Evolutionary conservation across 2,113 vertebrate genomes (phyloP).

Genomic region (Anoplopoma fimbria): DNA sequence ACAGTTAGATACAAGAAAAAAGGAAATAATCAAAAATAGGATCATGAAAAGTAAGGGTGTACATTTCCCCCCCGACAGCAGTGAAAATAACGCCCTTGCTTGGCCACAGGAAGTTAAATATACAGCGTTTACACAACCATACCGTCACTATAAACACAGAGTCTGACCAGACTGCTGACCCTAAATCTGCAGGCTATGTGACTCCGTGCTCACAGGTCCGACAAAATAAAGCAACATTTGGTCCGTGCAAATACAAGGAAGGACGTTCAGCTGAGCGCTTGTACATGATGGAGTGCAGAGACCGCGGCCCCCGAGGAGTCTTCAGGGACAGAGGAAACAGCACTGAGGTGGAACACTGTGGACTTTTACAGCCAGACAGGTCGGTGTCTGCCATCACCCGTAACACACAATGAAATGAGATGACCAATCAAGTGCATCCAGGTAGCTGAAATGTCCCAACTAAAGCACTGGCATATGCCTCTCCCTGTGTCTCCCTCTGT

Average conservation of each 20-base stretch:
- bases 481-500: neutral
- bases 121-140: neutral
- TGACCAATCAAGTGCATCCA: conserved; percentile 48
- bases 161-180: conserved; percentile 18
- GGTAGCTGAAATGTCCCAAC: conserved; percentile 37
- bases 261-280: neutral
- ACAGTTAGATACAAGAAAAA: too few species aligned
- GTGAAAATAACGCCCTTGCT: neutral
- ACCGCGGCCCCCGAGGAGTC: conserved; percentile 7
- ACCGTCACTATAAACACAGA: neutral
- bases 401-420: conserved; percentile 49
- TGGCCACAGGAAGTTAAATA: neutral
- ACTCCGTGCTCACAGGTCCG: neutral
- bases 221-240: conserved; percentile 15
- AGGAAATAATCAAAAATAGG: neutral
- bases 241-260: neutral
- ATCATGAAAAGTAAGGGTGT: too few species aligned
- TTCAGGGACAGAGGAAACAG: conserved; percentile 22
- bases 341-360: conserved; percentile 56
- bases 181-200: neutral
- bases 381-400: conserved; percentile 46
- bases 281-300: conserved; percentile 20
- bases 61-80: too few species aligned
- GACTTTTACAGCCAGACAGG: conserved; percentile 39
- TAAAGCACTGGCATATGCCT: conserved; percentile 7